phyloP scores from a whole-genome alignment of 2,888 invertebrate genomes.

The Tenthredo scrophulariae region DNA sequence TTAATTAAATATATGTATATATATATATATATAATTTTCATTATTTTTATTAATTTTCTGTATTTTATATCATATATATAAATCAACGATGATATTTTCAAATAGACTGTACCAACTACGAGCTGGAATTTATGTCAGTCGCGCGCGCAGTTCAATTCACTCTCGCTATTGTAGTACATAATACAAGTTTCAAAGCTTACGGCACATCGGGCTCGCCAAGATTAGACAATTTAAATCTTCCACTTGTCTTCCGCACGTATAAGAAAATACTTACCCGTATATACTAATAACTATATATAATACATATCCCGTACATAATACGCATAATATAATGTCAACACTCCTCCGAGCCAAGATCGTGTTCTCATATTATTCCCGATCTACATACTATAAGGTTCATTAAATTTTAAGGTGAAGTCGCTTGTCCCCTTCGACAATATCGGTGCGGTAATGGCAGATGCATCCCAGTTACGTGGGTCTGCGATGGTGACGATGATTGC shows the following conservation, averaged over 20 bases:
- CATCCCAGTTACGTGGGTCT: constrained; percentile 88
- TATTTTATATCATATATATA: not conserved
- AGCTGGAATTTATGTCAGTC: constrained; percentile 19
- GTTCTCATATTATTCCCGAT: constrained; percentile 40
- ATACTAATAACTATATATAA: not conserved
- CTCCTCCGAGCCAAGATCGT: constrained; percentile 51
- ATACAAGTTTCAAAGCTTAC: constrained; percentile 28
- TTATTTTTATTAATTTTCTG: not conserved
- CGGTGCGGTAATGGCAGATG: constrained; percentile 87
- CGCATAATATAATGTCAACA: not conserved
- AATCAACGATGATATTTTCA: not conserved
- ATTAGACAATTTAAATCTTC: constrained; percentile 11
- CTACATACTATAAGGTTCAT: constrained; percentile 51
- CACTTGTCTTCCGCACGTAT: not conserved
- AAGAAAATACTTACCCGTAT: not conserved
- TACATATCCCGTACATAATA: not conserved
- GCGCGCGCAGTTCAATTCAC: constrained; percentile 25
- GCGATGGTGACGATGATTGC: constrained; percentile 90
- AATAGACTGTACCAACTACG: constrained; percentile 5
- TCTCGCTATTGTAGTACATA: constrained; percentile 11
- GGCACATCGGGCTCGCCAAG: constrained; percentile 7
- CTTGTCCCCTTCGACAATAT: constrained; percentile 86
- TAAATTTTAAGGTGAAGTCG: constrained; percentile 72
- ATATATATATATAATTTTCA: not conserved
- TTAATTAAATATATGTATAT: not conserved